A percentile compares a stretch with the other conserved stretches of the same genome.
Conservation (phyloP, 2,113 vertebrate species). For the Cranoglanis bouderius region DNA sequence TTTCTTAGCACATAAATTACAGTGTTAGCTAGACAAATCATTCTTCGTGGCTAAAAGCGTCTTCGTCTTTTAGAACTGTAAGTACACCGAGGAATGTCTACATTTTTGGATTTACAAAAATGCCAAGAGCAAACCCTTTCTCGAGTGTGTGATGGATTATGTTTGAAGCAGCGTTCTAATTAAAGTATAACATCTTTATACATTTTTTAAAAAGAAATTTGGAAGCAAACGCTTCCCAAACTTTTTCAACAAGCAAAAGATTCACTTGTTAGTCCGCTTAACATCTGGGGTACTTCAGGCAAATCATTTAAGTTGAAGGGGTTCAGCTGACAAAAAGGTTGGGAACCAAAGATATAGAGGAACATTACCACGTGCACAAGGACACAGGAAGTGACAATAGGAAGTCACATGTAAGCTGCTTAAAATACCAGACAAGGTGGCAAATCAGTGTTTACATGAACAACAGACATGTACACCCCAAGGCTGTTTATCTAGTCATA, state of each 20-base stretch:
- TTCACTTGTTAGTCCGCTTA: neutral
- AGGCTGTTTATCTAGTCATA: constrained; percentile 5
- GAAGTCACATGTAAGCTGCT: neutral
- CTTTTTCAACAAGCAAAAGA: neutral
- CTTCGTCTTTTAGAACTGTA: neutral
- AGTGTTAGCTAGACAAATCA: neutral
- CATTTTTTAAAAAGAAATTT: neutral
- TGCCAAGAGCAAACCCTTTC: neutral
- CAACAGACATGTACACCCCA: neutral
- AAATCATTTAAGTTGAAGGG: neutral
- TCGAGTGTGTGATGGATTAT: too few relatives aligned
- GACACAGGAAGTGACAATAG: neutral
- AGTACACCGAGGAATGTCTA: neutral
- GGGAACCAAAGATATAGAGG: neutral
- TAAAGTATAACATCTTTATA: neutral
- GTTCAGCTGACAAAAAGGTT: neutral
- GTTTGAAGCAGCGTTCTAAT: neutral
- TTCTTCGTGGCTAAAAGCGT: neutral
- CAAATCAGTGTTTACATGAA: neutral
- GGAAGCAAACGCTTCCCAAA: neutral
- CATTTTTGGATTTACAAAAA: neutral
- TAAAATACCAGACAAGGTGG: neutral
- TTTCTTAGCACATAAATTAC: neutral
- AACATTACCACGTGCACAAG: neutral
- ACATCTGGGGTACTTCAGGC: neutral